Conservation (phyloP, 2,888 invertebrate genomes). For the Prosapia bicincta region DNA sequence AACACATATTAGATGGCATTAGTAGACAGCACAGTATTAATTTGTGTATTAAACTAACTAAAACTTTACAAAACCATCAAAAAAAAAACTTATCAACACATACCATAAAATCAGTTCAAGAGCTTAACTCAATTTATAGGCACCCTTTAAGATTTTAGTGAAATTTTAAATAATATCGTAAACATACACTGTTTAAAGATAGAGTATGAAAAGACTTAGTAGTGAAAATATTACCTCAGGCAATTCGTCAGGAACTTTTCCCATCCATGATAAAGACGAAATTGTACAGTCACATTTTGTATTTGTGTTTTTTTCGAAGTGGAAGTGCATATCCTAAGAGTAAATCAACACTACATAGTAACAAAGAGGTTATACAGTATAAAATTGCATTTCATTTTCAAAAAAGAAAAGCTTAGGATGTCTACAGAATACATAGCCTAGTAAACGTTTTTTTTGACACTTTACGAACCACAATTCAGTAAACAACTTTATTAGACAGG, state of each 20-base stretch:
- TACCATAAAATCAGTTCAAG: too few relatives aligned
- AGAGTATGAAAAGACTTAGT: too few relatives aligned
- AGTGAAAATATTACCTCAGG: conserved; percentile 69
- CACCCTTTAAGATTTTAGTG: too few relatives aligned
- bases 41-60: too few relatives aligned
- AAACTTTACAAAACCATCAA: too few relatives aligned
- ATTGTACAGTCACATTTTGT: conserved; percentile 95
- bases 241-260: conserved; percentile 92
- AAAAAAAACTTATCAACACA: too few relatives aligned
- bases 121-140: too few relatives aligned
- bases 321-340: conserved; percentile 74
- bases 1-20: too few relatives aligned
- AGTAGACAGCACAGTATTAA: too few relatives aligned
- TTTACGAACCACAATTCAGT: background rate
- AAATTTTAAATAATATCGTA: too few relatives aligned
- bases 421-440: background rate
- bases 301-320: conserved; percentile 90
- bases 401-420: background rate
- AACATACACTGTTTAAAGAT: too few relatives aligned
- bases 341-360: background rate
- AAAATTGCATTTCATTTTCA: background rate
- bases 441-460: background rate
- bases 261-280: conserved; percentile 96
- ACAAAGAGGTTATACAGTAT: background rate
- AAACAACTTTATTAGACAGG: too few relatives aligned